These are phyloP conservation scores for Lamprotornis superbus DNA, from an alignment of 2,113 vertebrate species.

Conservation along the genomic window DNA sequence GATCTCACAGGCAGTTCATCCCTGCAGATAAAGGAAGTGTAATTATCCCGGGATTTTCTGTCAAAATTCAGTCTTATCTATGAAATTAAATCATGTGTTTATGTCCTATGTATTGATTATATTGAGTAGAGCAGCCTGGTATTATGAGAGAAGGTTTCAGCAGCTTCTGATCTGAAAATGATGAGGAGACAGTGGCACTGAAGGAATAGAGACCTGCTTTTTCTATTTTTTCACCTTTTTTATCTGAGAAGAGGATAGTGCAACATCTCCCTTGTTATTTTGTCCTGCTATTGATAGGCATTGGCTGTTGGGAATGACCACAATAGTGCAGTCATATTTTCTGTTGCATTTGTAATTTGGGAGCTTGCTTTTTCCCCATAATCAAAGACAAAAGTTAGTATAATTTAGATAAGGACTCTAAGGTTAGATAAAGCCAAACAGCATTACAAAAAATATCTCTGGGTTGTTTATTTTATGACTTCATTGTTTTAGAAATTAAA, in stretches of 20 bases:
- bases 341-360: background rate
- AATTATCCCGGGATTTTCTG: background rate
- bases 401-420: background rate
- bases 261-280: background rate
- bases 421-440: background rate
- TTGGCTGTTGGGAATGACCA: background rate
- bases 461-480: background rate
- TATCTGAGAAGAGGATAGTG: background rate
- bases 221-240: background rate
- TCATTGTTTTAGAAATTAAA: background rate
- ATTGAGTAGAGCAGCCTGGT: background rate
- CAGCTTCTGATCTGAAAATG: background rate
- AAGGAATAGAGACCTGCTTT: background rate
- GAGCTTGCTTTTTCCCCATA: background rate
- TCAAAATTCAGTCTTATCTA: background rate
- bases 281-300: background rate
- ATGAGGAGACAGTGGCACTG: background rate
- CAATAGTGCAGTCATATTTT: background rate
- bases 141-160: background rate
- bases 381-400: background rate
- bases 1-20: background rate
- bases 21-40: background rate
- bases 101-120: background rate
- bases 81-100: background rate
- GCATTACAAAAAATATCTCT: background rate